Evolutionary conservation across 2,797 vertebrate species (phyloP), one percentile per base, ranked within the genome.

Genomic region (Sebastes steindachneri): DNA sequence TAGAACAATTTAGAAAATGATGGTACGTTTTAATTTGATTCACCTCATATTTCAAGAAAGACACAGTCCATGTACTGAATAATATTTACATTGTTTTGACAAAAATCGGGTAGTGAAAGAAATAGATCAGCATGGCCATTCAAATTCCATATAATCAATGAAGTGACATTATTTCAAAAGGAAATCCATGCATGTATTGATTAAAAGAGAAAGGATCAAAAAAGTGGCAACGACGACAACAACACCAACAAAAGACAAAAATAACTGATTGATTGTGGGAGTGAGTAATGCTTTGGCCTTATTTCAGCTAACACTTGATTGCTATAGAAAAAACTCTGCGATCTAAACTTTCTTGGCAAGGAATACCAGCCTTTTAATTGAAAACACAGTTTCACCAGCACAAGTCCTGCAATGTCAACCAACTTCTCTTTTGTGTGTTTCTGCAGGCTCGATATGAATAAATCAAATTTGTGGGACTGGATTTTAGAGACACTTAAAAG

Each of bases 341-440:
- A 70, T 75, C 21, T 66, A 62, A 69, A 71, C 17, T 65, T 77
- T 80, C 53, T 73, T 85, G 63, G 65, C 66, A 75, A 73, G 41
- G 14, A 69, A 58, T 10, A 6, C 5, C 7, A 45, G 41, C n/a
- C 14, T 75, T 82, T 82, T 71, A 71, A 77, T 28, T 80, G 21
- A 73, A 80, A 76, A 68, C 5, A 28, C 28, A 15, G 26, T 80
- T 71, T 33, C 60, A 37, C n/a, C 57, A 72, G 7, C 17, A 75
- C 6, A 75, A 25, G 10, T 66, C 33, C 5, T 25, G 15, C 35
- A 33, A 14, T 21, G 31, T 65, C 33, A 57, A 57, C 15, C 9
- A 28, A 70, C 15, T 58, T 19, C 26, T 57, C 21, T 65, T 72
- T 15, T 48, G 21, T 71, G 17, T 60, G n/a, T 55, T 82, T 74